Percentiles rank a stretch among this genome's conserved stretches.
Evolutionary conservation across 2,113 vertebrate genomes (phyloP).

Genomic region (Barnardius zonarius): DNA sequence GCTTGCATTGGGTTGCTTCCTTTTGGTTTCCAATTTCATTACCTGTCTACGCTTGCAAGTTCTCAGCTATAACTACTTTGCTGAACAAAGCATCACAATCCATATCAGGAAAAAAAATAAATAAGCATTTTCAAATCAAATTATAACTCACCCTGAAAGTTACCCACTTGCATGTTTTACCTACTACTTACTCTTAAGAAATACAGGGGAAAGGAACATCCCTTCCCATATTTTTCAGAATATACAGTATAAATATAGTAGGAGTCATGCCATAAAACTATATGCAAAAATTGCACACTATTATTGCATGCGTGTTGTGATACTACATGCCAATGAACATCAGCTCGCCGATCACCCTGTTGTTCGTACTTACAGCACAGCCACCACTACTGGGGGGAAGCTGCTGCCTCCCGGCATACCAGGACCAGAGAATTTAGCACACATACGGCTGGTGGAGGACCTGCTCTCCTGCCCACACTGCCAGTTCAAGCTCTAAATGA

Average conservation of each 20-base stretch:
- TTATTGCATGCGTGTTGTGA: conserved; percentile 89
- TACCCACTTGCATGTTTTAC: conserved; percentile 48
- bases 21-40: no score
- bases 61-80: conserved; percentile 79
- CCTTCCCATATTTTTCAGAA: conserved; percentile 72
- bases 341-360: conserved; percentile 74
- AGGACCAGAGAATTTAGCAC: conserved; percentile 48
- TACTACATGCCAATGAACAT: conserved; percentile 84
- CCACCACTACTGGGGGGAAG: background rate
- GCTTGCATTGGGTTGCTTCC: no score
- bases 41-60: no score
- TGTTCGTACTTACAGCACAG: background rate
- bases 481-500: background rate
- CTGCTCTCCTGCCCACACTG: conserved; percentile 3
- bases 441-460: background rate
- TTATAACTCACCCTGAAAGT: conserved; percentile 53
- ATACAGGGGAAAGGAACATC: conserved; percentile 23
- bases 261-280: conserved; percentile 89
- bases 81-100: conserved; percentile 77
- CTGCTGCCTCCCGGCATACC: conserved; percentile 68
- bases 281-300: conserved; percentile 79
- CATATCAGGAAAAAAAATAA: conserved; percentile 59
- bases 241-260: conserved; percentile 82
- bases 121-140: background rate
- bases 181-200: conserved; percentile 60